These are phyloP conservation scores for Mesochorus sp. DNA, from an alignment of 2,888 invertebrate genomes.

Conservation along the genomic window DNA sequence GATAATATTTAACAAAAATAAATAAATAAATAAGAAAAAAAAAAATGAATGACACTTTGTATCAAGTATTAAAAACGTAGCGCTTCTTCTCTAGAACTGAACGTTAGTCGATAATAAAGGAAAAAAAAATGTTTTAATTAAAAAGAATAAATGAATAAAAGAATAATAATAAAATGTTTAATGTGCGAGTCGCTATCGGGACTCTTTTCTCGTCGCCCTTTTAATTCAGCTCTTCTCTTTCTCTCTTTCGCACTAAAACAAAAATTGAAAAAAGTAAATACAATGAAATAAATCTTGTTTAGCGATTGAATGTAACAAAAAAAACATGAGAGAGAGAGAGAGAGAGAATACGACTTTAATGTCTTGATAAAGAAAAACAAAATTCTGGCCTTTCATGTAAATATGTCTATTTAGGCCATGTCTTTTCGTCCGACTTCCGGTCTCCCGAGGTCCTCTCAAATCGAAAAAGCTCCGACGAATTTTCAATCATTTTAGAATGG, in stretches of 20 bases:
- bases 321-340: too few relatives aligned
- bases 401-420: slow-evolving; percentile 78
- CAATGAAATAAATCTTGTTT: neutral
- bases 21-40: slow-evolving; percentile 14
- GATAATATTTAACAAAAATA: slow-evolving; percentile 34
- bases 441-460: slow-evolving; percentile 7
- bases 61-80: slow-evolving; percentile 70
- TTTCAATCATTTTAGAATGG: slow-evolving; percentile 74
- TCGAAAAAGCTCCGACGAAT: slow-evolving; percentile 45
- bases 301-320: neutral
- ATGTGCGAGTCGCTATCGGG: slow-evolving; percentile 51
- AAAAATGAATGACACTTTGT: slow-evolving; percentile 65
- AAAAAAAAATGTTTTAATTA: slow-evolving; percentile 27
- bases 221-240: neutral
- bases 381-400: slow-evolving; percentile 75
- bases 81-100: slow-evolving; percentile 73
- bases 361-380: neutral
- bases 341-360: neutral
- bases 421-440: slow-evolving; percentile 22
- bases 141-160: slow-evolving; percentile 51
- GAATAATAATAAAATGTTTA: slow-evolving; percentile 46
- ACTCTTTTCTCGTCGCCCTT: slow-evolving; percentile 44
- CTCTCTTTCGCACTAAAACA: neutral
- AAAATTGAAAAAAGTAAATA: neutral
- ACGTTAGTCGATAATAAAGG: slow-evolving; percentile 68